phyloP scores from a whole-genome alignment of 2,797 vertebrate species.

The Spondyliosoma cantharus region DNA sequence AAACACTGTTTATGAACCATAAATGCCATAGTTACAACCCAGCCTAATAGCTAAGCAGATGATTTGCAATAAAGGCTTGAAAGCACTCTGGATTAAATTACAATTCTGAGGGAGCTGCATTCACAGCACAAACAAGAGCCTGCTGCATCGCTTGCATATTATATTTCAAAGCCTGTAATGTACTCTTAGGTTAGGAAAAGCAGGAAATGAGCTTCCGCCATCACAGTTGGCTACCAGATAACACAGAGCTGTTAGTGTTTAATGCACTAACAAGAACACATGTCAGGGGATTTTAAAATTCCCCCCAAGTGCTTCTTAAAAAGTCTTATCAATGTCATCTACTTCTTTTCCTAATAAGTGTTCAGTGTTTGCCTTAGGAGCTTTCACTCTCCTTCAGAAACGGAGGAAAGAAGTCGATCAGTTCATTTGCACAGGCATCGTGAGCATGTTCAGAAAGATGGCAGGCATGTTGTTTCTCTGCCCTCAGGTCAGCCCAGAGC shows the following conservation, averaged over 20 bases:
- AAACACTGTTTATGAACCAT: constrained; percentile 74
- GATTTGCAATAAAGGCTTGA: constrained; percentile 73
- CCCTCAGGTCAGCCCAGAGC: constrained; percentile 34
- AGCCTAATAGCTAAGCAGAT: constrained; percentile 64
- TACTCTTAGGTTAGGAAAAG: constrained; percentile 31
- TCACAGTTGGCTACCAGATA: constrained; percentile 44
- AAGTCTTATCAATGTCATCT: constrained; percentile 71
- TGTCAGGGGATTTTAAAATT: constrained; percentile 61
- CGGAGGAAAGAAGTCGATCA: constrained; percentile 20
- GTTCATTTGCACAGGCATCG: constrained; percentile 34
- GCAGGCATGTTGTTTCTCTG: constrained; percentile 25
- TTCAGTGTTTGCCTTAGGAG: constrained; percentile 60
- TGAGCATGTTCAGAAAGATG: constrained; percentile 19
- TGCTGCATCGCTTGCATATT: constrained; percentile 41
- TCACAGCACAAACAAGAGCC: constrained; percentile 59
- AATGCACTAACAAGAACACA: constrained; percentile 68
- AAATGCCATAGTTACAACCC: constrained; percentile 66
- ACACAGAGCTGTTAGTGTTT: constrained; percentile 56
- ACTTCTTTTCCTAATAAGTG: constrained; percentile 57
- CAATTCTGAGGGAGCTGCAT: constrained; percentile 58
- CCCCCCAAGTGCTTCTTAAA: constrained; percentile 61
- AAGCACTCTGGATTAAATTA: constrained; percentile 71
- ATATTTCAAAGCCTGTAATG: constrained; percentile 55
- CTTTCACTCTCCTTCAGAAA: constrained; percentile 50
- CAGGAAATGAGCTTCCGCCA: constrained; percentile 37